phyloP scores from a whole-genome alignment of 2,888 invertebrate species.

The Syritta pipiens region DNA sequence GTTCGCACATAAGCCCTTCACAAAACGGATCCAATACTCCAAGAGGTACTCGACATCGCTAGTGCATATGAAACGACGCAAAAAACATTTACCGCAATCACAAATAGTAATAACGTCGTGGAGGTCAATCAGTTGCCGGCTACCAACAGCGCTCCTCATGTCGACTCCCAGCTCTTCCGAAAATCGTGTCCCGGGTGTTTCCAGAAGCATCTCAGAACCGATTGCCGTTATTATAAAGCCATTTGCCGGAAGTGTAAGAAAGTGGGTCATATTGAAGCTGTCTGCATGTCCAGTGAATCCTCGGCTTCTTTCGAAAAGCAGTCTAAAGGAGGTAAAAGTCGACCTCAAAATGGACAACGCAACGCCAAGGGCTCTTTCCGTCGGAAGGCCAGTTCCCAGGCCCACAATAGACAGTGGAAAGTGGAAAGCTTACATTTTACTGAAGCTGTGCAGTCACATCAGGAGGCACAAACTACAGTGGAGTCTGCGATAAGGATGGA shows the following conservation, averaged over 20 bases:
- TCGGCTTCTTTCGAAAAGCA: background rate
- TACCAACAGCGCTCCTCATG: background rate
- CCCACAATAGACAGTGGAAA: background rate
- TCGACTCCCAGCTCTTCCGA: background rate
- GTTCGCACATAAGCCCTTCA: background rate
- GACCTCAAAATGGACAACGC: background rate
- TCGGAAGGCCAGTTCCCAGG: background rate
- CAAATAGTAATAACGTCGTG: background rate
- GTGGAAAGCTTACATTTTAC: background rate
- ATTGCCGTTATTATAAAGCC: conserved; percentile 5
- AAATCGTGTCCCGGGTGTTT: conserved; percentile 1
- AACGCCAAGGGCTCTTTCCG: background rate
- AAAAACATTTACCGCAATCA: conserved; percentile 15
- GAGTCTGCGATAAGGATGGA: background rate
- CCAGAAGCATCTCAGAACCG: background rate
- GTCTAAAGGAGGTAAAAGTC: too few relatives aligned
- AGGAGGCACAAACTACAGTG: background rate
- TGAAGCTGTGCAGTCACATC: background rate
- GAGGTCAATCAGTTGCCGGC: background rate
- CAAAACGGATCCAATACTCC: conserved; percentile 1
- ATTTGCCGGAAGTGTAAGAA: conserved; percentile 1
- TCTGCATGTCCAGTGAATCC: background rate
- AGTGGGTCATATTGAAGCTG: background rate
- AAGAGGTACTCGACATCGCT: conserved; percentile 14
- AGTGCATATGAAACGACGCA: conserved; percentile 4